Evolutionary conservation across 2,113 vertebrate genomes (phyloP), one percentile per base, ranked within the genome.

Genomic region (Cochlearius cochlearius): DNA sequence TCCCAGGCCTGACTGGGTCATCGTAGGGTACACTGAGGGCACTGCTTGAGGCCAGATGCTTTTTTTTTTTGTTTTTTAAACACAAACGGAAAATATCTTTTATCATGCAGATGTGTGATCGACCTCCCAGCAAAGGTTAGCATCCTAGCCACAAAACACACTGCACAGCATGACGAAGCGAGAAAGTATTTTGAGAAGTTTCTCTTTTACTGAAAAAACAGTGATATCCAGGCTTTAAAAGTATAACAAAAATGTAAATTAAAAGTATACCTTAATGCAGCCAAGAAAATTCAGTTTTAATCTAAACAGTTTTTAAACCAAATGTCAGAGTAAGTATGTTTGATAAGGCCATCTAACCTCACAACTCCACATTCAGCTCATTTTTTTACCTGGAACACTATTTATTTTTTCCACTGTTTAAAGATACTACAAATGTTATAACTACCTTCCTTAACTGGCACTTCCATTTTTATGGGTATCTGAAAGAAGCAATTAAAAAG

Each of bases 401-500:
- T 72, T 82, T 49, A 8, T 68, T 90, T 91, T 78, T 93, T 64
- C 63, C 74, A 75, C 16, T 77, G 25, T 67, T 92, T 41, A 67
- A 84, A 92, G 80, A 14, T 36, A 73, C 43, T 80, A 30, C 36
- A 47, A 29, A 55, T 30, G 26, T 74, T 83, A 34, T 12, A 66
- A 74, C 22, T 66, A 15, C 22, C 26, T 82, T 74, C 49, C 50
- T 96, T 83, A 84, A 75, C 27, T 67, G 60, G 50, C 64, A 67
- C 52, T 95, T 90, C 47, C 53, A 94, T 85, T 81, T 75, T 94
- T 86, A 96, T 30, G 34, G 22, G 64, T 73, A 90, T 77, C 38
- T 90, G 73, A 88, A 82, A 94, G 56, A 94, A 87, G 77, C 41
- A 84, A 94, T 95, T 83, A 78, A 88, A 82, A 55, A 74, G 39